These are phyloP conservation scores for Aotus griseimembra DNA, from an alignment of 2,797 vertebrate species.

Conservation along the genomic window DNA sequence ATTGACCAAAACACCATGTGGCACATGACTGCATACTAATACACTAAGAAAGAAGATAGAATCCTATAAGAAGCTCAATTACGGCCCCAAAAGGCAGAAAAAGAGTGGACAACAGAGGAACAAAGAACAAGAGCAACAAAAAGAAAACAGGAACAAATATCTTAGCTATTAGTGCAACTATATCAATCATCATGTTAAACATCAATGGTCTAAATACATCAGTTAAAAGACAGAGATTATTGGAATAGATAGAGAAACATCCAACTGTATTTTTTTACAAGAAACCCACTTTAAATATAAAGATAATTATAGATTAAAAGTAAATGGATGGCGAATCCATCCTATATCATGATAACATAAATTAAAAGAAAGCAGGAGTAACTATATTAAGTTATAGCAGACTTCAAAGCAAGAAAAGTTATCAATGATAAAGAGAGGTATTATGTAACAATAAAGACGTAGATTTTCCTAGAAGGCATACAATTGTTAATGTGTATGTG, in stretches of 20 bases:
- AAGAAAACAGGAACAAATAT: neutral
- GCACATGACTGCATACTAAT: too few species aligned
- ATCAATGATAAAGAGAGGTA: neutral
- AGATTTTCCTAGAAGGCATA: neutral
- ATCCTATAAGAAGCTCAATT: neutral
- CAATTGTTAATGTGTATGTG: neutral
- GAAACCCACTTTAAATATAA: neutral
- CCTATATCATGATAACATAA: neutral
- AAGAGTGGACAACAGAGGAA: neutral
- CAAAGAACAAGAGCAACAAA: neutral
- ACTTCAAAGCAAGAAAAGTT: neutral
- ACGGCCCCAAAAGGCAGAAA: neutral
- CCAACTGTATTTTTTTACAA: neutral
- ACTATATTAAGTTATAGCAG: neutral
- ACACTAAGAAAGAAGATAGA: neutral
- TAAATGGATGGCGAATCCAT: neutral
- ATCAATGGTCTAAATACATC: neutral
- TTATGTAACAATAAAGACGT: neutral
- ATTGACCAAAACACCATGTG: neutral
- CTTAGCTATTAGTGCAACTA: neutral
- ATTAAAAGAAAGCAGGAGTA: neutral
- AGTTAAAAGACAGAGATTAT: neutral
- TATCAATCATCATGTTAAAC: neutral
- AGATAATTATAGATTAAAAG: neutral
- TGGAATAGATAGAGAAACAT: neutral